Evolutionary conservation across 2,888 invertebrate species (phyloP).

Genomic region (Drosophila imparisetae): DNA sequence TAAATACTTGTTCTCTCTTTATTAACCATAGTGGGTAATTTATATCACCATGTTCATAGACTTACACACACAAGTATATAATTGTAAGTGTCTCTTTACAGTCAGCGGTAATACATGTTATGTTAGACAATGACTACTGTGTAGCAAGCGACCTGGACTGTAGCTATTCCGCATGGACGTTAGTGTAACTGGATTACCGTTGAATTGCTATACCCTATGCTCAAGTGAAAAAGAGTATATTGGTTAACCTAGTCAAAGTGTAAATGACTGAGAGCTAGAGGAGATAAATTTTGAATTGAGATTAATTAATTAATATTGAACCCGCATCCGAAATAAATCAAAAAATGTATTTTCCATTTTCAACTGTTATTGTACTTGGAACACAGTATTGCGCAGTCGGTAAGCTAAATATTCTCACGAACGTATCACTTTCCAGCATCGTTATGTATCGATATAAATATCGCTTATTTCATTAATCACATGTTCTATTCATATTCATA

Average conservation of each 20-base stretch:
- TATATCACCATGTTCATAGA: constrained; percentile 38
- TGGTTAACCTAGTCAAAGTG: neutral
- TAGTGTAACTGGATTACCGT: constrained; percentile 59
- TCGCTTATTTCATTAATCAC: constrained; percentile 8
- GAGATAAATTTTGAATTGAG: neutral
- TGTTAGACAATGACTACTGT: constrained; percentile 13
- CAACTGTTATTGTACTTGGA: neutral
- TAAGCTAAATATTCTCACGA: neutral
- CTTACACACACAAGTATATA: constrained; percentile 25
- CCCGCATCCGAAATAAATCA: neutral
- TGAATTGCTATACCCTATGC: constrained; percentile 35
- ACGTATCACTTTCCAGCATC: constrained; percentile 60
- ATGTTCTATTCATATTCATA: neutral
- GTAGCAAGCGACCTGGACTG: constrained; percentile 21
- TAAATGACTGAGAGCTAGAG: neutral
- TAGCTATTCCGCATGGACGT: constrained; percentile 25
- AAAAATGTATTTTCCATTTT: neutral
- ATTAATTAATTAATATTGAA: neutral
- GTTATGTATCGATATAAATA: neutral
- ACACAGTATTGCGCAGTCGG: neutral
- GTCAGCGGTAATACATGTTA: constrained; percentile 36
- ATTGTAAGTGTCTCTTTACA: constrained; percentile 42
- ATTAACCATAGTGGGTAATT: constrained; percentile 38
- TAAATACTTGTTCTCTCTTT: constrained; percentile 42
- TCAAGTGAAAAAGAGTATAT: neutral